These are phyloP conservation scores for Apodemus speciosus DNA, from an alignment of 2,113 vertebrate species.

Conservation along the genomic window DNA sequence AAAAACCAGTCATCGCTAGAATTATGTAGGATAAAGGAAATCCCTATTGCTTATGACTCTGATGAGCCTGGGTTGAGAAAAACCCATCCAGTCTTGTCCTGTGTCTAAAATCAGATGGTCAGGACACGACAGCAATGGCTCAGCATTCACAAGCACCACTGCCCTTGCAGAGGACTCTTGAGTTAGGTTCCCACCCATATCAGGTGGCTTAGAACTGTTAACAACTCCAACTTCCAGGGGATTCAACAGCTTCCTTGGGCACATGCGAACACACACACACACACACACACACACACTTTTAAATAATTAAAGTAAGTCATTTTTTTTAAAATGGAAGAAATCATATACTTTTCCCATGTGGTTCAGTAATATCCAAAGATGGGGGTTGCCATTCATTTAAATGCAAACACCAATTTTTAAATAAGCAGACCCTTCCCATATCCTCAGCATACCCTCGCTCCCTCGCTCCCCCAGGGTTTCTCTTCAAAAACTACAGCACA, in stretches of 20 bases:
- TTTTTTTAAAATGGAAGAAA: neutral
- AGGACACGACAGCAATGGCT: neutral
- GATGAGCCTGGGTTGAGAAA: slow-evolving; percentile 27
- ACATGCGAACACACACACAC: neutral
- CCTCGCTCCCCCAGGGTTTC: neutral
- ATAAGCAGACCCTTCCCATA: neutral
- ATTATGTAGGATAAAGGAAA: neutral
- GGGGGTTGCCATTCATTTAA: neutral
- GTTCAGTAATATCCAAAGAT: neutral
- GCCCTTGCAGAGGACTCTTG: neutral
- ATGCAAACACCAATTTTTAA: neutral
- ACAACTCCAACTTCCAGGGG: neutral
- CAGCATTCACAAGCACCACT: neutral
- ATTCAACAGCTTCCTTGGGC: neutral
- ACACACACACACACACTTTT: neutral
- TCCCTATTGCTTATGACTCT: slow-evolving; percentile 20
- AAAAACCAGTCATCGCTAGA: neutral
- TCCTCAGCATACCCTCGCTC: neutral
- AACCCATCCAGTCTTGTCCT: neutral
- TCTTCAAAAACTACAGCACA: neutral
- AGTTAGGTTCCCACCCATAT: neutral
- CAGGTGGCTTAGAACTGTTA: neutral
- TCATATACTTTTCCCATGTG: neutral
- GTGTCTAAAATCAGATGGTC: neutral
- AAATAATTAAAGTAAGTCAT: neutral